A percentile compares a stretch with the other conserved stretches of the same genome.
phyloP scores from a whole-genome alignment of 2,797 vertebrate genomes.

The Ptychobarbus kaznakovi region DNA sequence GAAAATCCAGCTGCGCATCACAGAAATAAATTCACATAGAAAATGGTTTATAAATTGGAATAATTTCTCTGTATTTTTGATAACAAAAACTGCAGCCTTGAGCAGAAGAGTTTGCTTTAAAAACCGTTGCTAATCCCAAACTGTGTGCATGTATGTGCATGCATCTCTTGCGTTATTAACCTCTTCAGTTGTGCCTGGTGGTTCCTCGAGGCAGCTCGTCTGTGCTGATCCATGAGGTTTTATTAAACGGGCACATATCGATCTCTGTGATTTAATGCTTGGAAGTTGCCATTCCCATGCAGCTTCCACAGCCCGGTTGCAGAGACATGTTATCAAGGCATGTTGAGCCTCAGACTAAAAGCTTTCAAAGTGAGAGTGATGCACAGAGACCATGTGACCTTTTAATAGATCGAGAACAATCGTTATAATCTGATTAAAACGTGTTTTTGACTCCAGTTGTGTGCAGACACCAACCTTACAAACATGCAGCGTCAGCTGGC shows the following conservation, averaged over 20 bases:
- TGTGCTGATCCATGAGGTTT: conserved; percentile 49
- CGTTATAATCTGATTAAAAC: not conserved
- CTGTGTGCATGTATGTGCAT: not conserved
- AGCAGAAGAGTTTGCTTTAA: not conserved
- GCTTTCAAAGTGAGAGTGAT: not conserved
- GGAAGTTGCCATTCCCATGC: conserved; percentile 25
- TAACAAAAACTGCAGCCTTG: not conserved
- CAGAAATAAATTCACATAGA: not conserved
- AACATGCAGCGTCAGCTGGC: conserved; percentile 98
- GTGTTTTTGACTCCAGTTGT: conserved; percentile 80
- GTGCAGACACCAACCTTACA: conserved; percentile 89
- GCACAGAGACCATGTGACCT: not conserved
- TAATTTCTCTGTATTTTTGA: too few relatives aligned
- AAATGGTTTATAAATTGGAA: too few relatives aligned
- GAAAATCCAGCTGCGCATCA: not conserved
- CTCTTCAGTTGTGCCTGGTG: conserved; percentile 45
- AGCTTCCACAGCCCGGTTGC: conserved; percentile 60
- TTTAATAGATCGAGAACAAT: not conserved
- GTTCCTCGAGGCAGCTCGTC: conserved; percentile 54
- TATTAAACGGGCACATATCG: conserved; percentile 54
- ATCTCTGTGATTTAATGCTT: conserved; percentile 54
- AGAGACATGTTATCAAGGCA: conserved; percentile 26
- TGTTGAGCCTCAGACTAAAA: not conserved
- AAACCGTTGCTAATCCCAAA: not conserved
- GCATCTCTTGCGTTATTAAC: not conserved